Evolutionary conservation across 2,797 vertebrate genomes (phyloP), one percentile per base, ranked within the genome.

Genomic region (Anguilla marmorata): DNA sequence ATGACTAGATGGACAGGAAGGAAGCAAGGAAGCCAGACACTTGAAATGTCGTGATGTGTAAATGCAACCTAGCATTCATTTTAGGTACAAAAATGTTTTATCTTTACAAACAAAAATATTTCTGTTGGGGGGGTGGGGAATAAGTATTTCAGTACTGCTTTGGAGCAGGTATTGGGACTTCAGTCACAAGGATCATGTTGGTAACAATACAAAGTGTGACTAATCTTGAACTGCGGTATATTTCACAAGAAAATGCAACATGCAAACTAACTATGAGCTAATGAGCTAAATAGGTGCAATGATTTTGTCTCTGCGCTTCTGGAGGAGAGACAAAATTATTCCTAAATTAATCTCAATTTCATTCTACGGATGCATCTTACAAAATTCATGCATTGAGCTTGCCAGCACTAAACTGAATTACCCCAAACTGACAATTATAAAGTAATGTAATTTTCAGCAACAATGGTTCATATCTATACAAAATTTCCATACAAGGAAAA

Each of bases 61-160:
- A 79, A 79, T 16, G 74, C 19, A 41, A 41, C 2, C 45, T 45
- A 41, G 45, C 21, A 82, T 82, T 82, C 8, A 45, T 50, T n/a
- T 82, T 48, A n/a, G 79, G 79, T 82, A 82, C 79, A 50, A 45
- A 80, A 45, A 74, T 41, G 74, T 72, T 72, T 72, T 82, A 82
- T 69, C 63, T 69, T 69, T 82, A 45, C 19, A 82, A 82, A n/a
- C 21, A 11, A 48, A 41, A 41, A 30, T n/a, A 24, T 74, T 74
- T 74, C 30, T 30, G 7, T 33, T 74, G 30, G 2, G 8, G 2
- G 27, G 7, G 50, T 41, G 33, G 33, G 33, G 14, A 74, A 74
- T 11, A 21, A 33, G 11, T 14, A 27, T 50, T 48, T 21, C 79
- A 21, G 9, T 82, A 21, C 37, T 82, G 19, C 41, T 50, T 24